Evolutionary conservation across 2,113 vertebrate species (phyloP).

Genomic region (Microtus oregoni): DNA sequence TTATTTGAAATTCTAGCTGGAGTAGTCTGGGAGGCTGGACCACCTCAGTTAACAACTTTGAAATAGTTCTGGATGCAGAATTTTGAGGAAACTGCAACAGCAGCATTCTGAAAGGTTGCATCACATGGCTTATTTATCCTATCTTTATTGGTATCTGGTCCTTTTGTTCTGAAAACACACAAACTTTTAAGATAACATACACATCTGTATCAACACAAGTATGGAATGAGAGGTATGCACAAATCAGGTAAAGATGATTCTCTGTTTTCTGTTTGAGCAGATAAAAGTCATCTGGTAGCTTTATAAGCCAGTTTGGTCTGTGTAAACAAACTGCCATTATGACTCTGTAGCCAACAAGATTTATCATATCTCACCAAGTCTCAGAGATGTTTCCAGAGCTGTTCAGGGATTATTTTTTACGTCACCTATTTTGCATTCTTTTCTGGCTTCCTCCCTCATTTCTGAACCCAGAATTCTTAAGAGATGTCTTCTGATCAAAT

Average conservation of each 20-base stretch:
- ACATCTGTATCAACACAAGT: neutral
- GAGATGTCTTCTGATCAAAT: too few species aligned
- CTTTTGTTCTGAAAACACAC: neutral
- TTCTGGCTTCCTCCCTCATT: too few species aligned
- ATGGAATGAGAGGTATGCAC: neutral
- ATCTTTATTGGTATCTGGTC: neutral
- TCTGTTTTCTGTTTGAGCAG: neutral
- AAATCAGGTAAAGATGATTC: neutral
- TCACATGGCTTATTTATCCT: neutral
- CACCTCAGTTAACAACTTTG: neutral
- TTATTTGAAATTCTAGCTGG: neutral
- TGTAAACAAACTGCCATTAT: neutral
- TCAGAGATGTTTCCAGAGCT: neutral
- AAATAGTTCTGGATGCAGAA: neutral
- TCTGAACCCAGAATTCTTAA: too few species aligned
- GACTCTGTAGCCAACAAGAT: neutral
- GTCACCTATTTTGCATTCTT: too few species aligned
- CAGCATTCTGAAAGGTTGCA: neutral
- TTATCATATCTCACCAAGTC: neutral
- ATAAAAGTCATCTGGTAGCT: neutral
- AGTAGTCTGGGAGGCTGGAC: neutral
- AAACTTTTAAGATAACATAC: neutral
- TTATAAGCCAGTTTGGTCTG: neutral
- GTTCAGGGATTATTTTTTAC: neutral
- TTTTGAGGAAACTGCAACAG: neutral